Conservation (phyloP, 2,888 invertebrate genomes). For the Drosophila dives region DNA sequence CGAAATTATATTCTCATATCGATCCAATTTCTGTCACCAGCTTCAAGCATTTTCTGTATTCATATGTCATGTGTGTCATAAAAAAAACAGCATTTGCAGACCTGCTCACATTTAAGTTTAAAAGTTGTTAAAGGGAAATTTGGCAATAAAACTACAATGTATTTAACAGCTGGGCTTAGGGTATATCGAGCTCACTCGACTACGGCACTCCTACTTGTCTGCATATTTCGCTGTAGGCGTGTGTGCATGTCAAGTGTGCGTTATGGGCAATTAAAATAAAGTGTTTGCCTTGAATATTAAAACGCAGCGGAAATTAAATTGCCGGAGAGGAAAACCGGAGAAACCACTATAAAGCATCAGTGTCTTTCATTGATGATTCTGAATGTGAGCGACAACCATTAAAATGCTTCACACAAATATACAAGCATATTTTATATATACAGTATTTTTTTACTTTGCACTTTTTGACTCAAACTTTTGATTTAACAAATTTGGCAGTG, state of each 20-base stretch:
- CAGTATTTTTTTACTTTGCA: conserved; percentile 7
- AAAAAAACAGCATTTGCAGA: no score
- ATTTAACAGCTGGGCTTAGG: no score
- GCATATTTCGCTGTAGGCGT: background rate
- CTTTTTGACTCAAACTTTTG: conserved; percentile 4
- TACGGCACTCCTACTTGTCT: background rate
- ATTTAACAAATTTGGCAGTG: background rate
- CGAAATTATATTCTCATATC: no score
- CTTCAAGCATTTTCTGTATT: no score
- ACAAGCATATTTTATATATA: background rate
- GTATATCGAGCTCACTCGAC: no score
- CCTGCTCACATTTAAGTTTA: no score
- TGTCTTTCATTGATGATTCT: conserved; percentile 45
- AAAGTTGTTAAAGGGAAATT: no score
- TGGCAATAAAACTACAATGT: no score
- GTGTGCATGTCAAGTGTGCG: conserved; percentile 33
- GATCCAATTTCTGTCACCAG: no score
- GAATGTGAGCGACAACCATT: conserved; percentile 19
- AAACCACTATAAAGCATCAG: conserved; percentile 67
- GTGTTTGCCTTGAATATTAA: conserved; percentile 45
- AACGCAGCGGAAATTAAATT: conserved; percentile 62
- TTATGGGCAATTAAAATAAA: conserved; percentile 47
- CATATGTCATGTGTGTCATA: no score
- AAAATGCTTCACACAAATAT: background rate
- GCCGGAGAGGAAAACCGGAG: conserved; percentile 39